Percentiles rank a stretch among this genome's conserved stretches.
Conservation (phyloP, 2,888 invertebrate genomes). For the Patella ulyssiponensis region DNA sequence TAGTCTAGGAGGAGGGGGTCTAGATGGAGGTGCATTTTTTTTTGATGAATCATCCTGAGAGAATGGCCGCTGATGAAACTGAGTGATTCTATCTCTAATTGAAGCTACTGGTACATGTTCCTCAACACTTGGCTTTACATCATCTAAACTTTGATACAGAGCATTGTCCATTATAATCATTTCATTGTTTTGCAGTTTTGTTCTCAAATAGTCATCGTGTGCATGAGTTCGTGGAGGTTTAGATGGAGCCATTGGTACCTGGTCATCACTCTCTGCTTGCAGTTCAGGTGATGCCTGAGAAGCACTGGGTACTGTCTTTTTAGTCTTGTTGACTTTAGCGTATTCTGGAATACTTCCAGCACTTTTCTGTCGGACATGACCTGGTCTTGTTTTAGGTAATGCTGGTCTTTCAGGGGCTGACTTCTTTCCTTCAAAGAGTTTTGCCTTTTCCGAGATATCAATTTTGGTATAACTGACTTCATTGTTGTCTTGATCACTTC, state of each 20-base stretch:
- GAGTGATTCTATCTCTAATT: conserved; percentile 21
- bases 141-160: background rate
- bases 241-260: conserved; percentile 35
- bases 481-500: conserved; percentile 11
- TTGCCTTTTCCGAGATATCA: conserved; percentile 17
- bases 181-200: conserved; percentile 40
- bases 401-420: background rate
- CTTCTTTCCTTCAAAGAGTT: conserved; percentile 6
- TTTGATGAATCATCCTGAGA: conserved; percentile 17
- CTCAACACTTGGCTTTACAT: background rate
- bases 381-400: background rate
- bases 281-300: background rate
- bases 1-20: conserved; percentile 37
- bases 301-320: conserved; percentile 12
- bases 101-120: conserved; percentile 12
- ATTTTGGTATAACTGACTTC: background rate
- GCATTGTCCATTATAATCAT: conserved; percentile 17
- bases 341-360: conserved; percentile 9
- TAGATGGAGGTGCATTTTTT: conserved; percentile 32
- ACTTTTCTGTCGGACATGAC: background rate
- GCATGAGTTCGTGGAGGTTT: conserved; percentile 62
- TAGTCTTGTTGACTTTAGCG: conserved; percentile 29
- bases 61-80: conserved; percentile 14
- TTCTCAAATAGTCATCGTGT: conserved; percentile 59
- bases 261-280: background rate